Conservation (phyloP, 2,797 vertebrate species). For the Gallirallus australis region DNA sequence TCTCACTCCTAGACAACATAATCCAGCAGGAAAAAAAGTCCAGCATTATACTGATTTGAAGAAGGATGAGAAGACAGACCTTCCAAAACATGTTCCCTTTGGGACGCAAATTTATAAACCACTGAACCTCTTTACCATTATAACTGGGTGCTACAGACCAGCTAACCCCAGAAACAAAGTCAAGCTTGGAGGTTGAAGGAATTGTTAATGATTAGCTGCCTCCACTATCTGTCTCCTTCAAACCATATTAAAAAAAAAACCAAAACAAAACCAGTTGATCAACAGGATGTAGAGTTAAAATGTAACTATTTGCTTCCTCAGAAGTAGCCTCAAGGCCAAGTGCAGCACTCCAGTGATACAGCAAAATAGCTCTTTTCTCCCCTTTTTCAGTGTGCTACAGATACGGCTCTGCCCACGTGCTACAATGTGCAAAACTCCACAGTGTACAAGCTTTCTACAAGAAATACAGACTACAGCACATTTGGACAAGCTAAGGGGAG, state of each 20-base stretch:
- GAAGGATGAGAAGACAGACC: background rate
- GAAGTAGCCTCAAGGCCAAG: conserved; percentile 2
- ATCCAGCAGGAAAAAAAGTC: background rate
- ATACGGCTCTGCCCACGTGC: background rate
- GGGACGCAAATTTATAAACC: background rate
- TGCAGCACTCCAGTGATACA: background rate
- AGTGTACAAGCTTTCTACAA: background rate
- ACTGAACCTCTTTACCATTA: background rate
- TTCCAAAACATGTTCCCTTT: background rate
- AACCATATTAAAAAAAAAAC: background rate
- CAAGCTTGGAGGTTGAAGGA: background rate
- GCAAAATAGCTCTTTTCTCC: background rate
- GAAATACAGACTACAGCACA: background rate
- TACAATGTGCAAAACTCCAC: background rate
- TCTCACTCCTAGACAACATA: background rate
- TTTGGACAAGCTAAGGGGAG: background rate
- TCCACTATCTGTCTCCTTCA: background rate
- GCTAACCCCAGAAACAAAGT: background rate
- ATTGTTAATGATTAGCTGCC: conserved; percentile 33
- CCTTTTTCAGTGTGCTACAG: background rate
- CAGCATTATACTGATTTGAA: background rate
- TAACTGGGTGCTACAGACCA: background rate
- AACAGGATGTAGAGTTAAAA: conserved; percentile 29
- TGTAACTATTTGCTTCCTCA: conserved; percentile 37
- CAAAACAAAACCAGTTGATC: background rate